Evolutionary conservation across 2,888 invertebrate species (phyloP).

Genomic region (Drosophila setosimentum): DNA sequence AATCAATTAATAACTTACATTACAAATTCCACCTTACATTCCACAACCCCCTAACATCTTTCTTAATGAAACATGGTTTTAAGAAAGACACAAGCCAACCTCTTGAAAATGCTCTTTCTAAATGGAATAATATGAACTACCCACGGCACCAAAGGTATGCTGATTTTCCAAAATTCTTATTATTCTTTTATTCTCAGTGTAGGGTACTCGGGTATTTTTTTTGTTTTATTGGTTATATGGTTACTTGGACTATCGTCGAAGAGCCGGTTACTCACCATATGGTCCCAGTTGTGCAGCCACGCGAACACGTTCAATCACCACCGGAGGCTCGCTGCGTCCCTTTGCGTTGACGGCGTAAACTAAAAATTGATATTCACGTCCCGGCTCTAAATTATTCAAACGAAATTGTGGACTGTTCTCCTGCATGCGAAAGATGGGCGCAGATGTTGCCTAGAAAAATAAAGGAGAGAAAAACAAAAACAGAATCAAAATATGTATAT

Average conservation of each 20-base stretch:
- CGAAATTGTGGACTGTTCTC: slow-evolving; percentile 90
- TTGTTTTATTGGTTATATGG: not conserved
- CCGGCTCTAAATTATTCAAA: slow-evolving; percentile 90
- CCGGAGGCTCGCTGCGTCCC: slow-evolving; percentile 91
- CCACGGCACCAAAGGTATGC: not conserved
- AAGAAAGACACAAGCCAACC: not conserved
- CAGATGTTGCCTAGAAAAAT: slow-evolving; percentile 85
- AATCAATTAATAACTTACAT: not conserved
- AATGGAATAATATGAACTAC: not conserved
- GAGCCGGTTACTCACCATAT: slow-evolving; percentile 82
- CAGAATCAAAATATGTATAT: slow-evolving; percentile 6
- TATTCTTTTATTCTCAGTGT: not conserved
- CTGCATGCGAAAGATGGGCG: slow-evolving; percentile 88
- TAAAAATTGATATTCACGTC: slow-evolving; percentile 91
- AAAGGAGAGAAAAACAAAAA: slow-evolving; percentile 7
- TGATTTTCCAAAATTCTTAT: not conserved
- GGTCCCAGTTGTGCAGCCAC: slow-evolving; percentile 85
- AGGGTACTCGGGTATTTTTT: not conserved
- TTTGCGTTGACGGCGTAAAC: slow-evolving; percentile 93
- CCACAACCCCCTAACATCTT: not conserved
- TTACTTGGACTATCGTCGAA: slow-evolving; percentile 4
- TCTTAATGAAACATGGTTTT: not conserved
- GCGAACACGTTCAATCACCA: slow-evolving; percentile 87
- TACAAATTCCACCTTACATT: not conserved
- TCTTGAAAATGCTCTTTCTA: not conserved